Conservation (phyloP, 2,113 vertebrate genomes). For the Lota lota region DNA sequence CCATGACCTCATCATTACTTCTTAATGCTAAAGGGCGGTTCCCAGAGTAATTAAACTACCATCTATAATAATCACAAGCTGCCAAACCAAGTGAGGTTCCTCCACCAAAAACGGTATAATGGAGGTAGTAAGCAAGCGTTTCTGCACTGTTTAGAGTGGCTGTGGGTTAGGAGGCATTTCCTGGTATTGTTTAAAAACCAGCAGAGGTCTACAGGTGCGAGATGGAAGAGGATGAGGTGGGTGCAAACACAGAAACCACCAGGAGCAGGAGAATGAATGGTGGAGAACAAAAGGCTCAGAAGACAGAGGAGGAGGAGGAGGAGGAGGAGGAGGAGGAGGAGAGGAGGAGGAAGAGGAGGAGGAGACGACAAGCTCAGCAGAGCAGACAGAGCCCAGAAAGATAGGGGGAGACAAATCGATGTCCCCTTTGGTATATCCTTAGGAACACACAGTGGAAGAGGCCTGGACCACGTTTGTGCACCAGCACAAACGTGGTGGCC, state of each 20-base stretch:
- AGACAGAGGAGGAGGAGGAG: no score
- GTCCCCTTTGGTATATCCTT: no score
- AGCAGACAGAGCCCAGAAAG: not conserved
- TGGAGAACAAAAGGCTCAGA: no score
- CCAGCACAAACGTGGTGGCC: conserved; percentile 26
- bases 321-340: no score
- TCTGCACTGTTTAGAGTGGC: conserved; percentile 19
- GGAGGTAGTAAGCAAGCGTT: not conserved
- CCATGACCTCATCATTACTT: conserved; percentile 15
- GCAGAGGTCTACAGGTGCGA: conserved; percentile 56
- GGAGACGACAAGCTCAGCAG: not conserved
- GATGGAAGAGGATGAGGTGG: conserved; percentile 1
- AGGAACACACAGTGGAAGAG: conserved; percentile 8
- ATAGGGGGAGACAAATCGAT: no score
- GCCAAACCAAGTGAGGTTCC: conserved; percentile 11
- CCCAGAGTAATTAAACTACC: not conserved
- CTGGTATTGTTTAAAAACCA: conserved; percentile 60
- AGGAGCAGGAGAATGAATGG: no score
- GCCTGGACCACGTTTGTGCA: not conserved
- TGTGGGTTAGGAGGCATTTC: conserved; percentile 43
- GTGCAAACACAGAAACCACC: no score
- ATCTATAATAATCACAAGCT: not conserved
- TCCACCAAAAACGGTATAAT: not conserved
- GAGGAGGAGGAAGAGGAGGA: conserved; percentile 21
- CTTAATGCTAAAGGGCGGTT: conserved; percentile 13